These are phyloP conservation scores for Ditylenchus dipsaci DNA, from an alignment of 1,140 invertebrate genomes.

Conservation along the genomic window DNA sequence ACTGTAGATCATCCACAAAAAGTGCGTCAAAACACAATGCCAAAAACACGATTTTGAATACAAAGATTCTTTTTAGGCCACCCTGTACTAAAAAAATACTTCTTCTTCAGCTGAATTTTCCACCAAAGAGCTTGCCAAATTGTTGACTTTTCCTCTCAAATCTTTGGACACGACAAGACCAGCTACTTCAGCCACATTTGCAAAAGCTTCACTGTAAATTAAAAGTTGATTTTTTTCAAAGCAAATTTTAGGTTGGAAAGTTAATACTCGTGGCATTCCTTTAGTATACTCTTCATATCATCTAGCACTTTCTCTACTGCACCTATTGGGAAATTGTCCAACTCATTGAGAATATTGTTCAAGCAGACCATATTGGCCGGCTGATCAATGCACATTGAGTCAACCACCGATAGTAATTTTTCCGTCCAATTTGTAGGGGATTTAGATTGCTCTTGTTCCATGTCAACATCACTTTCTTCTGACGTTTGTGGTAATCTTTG, in stretches of 20 bases:
- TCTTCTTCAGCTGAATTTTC: not conserved
- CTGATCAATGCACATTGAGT: slow-evolving; percentile 2
- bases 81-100: too few relatives aligned
- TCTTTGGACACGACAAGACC: not conserved
- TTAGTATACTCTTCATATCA: not conserved
- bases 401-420: slow-evolving; percentile 11
- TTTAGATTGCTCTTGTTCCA: not conserved
- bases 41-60: too few relatives aligned
- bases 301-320: not conserved
- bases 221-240: not conserved
- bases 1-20: too few relatives aligned
- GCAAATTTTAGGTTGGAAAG: not conserved
- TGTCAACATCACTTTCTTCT: too few relatives aligned
- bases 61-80: too few relatives aligned
- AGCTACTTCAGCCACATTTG: not conserved
- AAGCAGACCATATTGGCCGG: slow-evolving; percentile 18
- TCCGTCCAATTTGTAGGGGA: slow-evolving; percentile 4
- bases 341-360: slow-evolving; percentile 26
- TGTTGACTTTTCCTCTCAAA: not conserved
- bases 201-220: not conserved
- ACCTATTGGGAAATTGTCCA: slow-evolving; percentile 10
- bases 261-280: slow-evolving; percentile 5
- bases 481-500: too few relatives aligned
- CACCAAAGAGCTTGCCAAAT: not conserved
- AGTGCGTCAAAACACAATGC: too few relatives aligned